Base-by-base conservation (phyloP, 2,113 vertebrate genomes). In the Cavia aperea region DNA sequence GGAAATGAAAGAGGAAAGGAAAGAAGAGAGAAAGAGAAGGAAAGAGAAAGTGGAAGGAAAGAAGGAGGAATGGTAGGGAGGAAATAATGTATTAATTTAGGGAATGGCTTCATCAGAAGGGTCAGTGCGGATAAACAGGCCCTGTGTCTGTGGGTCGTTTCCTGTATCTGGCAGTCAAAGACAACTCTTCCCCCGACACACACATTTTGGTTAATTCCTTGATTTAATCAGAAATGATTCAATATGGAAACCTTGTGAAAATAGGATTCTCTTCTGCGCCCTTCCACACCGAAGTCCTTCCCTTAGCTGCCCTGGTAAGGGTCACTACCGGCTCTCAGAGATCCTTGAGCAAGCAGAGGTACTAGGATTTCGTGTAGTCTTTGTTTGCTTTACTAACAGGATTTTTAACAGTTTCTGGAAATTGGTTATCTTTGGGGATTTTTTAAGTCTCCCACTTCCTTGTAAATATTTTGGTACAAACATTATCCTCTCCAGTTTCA, bases 391-490 rank as follows among this genome's bases (percentile, higher is more conserved):
- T 72, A 86, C 54, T 86, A 90, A 92, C 15, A 90, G 72, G 21
- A 51, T 39, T 68, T 93, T 82, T 65, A 19, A 26, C 7, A 36
- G 4, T 77, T 87, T 83, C 79, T 43, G 24, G 72, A 72, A 78
- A 72, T 60, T 43, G 13, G 39, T 91, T 90, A 90, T 90, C 70
- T 72, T 66, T 81, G 66, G 58, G 46, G 73, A 81, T 93, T 72
- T 39, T 23, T 79, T 84, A 62, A 86, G n/a, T 83, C 82, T 93
- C 68, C 78, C 49, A 81, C 83, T 87, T 94, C 86, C 94, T 90
- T 60, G 39, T 93, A 93, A 92, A 92, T 91, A 72, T 86, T 88
- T 95, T 89, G 86, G 92, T 85, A 46, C 88, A 95, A 92, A 95
- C 88, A 90, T 63, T 82, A 73, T 89, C 62, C 24, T 89, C 43